Conservation (phyloP, 2,888 invertebrate species). For the Megalurothrips usitatus region DNA sequence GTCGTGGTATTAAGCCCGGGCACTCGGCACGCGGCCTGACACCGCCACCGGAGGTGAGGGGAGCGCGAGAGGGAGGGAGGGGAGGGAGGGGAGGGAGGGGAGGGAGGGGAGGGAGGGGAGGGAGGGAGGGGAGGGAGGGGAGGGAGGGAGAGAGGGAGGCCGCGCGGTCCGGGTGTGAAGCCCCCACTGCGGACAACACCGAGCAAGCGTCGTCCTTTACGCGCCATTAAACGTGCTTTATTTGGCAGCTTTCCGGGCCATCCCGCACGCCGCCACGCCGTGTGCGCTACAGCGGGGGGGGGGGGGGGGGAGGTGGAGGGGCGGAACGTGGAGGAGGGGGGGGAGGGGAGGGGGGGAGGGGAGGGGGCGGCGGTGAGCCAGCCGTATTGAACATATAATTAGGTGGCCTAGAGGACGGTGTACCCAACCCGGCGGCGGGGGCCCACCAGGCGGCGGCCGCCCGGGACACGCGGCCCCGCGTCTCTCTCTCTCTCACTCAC, state of each 20-base stretch:
- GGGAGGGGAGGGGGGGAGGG: not conserved
- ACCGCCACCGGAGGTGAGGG: not conserved
- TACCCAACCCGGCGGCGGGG: not conserved
- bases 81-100: not conserved
- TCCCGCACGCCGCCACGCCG: not conserved
- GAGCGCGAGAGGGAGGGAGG: not conserved
- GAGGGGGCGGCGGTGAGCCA: not conserved
- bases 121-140: not conserved
- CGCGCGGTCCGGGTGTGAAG: not conserved
- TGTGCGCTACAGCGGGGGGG: not conserved
- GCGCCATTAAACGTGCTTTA: conserved; percentile 19
- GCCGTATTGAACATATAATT: conserved; percentile 2
- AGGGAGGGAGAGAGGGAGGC: not conserved
- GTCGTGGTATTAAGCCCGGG: no score
- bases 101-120: not conserved
- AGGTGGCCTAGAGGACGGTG: not conserved
- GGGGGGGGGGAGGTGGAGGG: not conserved
- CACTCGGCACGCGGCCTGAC: no score
- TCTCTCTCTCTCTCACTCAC: no score
- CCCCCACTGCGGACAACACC: not conserved
- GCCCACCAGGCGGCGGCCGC: not conserved
- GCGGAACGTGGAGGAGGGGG: not conserved
- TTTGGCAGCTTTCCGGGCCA: conserved; percentile 23
- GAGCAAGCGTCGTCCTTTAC: not conserved
- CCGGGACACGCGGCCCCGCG: not conserved